Evolutionary conservation across 2,113 vertebrate species (phyloP), one percentile per base, ranked within the genome.

Genomic region (Raphicerus campestris): DNA sequence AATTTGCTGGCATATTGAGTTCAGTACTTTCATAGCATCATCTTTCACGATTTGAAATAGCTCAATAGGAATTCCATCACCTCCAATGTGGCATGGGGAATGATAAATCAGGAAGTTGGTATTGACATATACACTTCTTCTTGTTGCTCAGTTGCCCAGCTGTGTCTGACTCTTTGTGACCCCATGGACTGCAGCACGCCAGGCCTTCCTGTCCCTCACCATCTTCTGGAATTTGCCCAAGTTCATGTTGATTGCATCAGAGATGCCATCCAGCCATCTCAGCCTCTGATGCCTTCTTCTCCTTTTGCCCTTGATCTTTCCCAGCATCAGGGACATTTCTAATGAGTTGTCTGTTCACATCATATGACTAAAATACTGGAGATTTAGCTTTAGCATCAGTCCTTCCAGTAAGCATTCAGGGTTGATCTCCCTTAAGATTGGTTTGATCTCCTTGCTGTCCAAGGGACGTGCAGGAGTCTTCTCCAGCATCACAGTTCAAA

Each of bases 71-170:
- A 47, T 47, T 47, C 10, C 47, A 47, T 47, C 10, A 47, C 47
- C 47, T 47, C 47, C 47, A 55, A n/a, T n/a, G 32, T n/a, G 3
- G 7, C 16, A 1, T 70, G 17, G 4, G 4, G 63, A 70, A 20
- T 35, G 63, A 70, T 35, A 70, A 35, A 10, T 70, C 5, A 70
- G n/a, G n/a, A 20, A 35, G 20, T 35, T 35, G n/a, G 17, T 70
- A 20, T 35, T 11, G n/a, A 70, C 9, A 20, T 6, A 10, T 17
- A 70, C n/a, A 20, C 32, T n/a, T 26, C 56, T 6, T 66, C 4
- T 20, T 32, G 6, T 4, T 35, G n/a, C 22, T 70, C 63, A 35
- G 17, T 35, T 0, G 0, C n/a, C n/a, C 63, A 70, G 63, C 1
- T 22, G 19, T 35, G 63, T 35, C n/a, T 70, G n/a, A 70, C n/a